Base-by-base conservation (phyloP, 2,113 vertebrate species). In the Pollimyrus isidori region DNA sequence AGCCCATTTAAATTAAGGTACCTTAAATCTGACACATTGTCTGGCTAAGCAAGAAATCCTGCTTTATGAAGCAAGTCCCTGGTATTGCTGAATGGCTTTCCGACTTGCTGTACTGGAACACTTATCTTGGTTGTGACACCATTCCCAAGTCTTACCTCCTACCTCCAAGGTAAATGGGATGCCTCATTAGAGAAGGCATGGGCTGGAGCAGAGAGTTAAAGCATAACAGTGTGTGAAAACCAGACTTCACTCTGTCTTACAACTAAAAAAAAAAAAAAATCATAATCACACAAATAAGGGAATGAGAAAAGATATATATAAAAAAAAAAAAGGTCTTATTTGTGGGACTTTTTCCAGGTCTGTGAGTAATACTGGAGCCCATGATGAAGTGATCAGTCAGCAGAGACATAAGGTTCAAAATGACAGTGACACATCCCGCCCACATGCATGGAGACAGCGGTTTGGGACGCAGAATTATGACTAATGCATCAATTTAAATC, bases 401-500 rank as follows among this genome's bases (percentile, higher is more conserved):
- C 15, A 76, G 0, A 39, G 69, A 39, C 35, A 7, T 42, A 80
- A 42, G 73, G 35, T 42, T 19, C 15, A 42, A 39, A 80, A 42
- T 39, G 35, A 80, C 73, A 35, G 62, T 26, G n/a, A 35, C 15
- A 30, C 73, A 35, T 42, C 35, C 45, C 50, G 39, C 26, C 86
- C 86, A 48, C 46, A 30, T 3, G 21, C 62, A 53, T 19, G 26
- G 11, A 89, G 42, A 50, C 65, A 48, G 42, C 3, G 6, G 62
- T 46, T 73, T 39, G 19, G 17, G 11, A 89, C 30, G 10, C 26
- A 17, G 19, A 15, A 48, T 3, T 17, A 88, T 80, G n/a, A 89
- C 52, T 89, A 89, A 89, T 53, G 48, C 46, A 89, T 13, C 3
- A 46, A 42, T 49, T 15, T 46, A 76, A 88, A 88, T 76, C 65